Evolutionary conservation across 2,888 invertebrate genomes (phyloP).

Genomic region (Metalampra italica): DNA sequence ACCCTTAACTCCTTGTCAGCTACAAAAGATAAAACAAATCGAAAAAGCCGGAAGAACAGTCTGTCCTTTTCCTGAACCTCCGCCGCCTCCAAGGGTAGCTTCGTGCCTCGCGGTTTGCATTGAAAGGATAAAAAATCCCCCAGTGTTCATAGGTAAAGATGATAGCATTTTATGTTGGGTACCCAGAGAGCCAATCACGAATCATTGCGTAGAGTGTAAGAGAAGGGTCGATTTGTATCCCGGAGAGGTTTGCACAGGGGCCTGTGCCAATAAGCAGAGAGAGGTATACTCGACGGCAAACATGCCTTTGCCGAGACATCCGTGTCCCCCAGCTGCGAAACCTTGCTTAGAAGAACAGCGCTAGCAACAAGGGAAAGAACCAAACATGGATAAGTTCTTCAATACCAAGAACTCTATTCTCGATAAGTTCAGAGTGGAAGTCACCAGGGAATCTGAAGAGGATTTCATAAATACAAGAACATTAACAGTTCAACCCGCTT

Average conservation of each 20-base stretch:
- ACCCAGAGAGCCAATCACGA: conserved; percentile 26
- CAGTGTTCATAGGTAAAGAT: conserved; percentile 16
- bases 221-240: no score
- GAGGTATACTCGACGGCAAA: no score
- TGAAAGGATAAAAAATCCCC: conserved; percentile 52
- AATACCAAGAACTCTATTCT: conserved; percentile 16
- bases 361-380: conserved; percentile 3
- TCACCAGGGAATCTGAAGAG: conserved; percentile 21
- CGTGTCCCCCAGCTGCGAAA: background rate
- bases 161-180: conserved; percentile 34
- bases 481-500: conserved; percentile 22
- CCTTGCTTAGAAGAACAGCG: conserved; percentile 33
- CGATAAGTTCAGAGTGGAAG: conserved; percentile 26
- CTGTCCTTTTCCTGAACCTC: conserved; percentile 36
- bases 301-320: no score
- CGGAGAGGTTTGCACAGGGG: no score
- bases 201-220: no score
- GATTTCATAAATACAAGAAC: conserved; percentile 23
- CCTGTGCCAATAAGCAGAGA: no score
- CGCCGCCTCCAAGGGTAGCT: conserved; percentile 28
- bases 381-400: conserved; percentile 31
- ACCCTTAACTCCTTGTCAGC: conserved; percentile 35
- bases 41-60: conserved; percentile 43
- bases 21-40: conserved; percentile 34
- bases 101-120: conserved; percentile 43